Base-by-base conservation (phyloP, 2,797 vertebrate genomes). In the Rhinichthys osculus region DNA sequence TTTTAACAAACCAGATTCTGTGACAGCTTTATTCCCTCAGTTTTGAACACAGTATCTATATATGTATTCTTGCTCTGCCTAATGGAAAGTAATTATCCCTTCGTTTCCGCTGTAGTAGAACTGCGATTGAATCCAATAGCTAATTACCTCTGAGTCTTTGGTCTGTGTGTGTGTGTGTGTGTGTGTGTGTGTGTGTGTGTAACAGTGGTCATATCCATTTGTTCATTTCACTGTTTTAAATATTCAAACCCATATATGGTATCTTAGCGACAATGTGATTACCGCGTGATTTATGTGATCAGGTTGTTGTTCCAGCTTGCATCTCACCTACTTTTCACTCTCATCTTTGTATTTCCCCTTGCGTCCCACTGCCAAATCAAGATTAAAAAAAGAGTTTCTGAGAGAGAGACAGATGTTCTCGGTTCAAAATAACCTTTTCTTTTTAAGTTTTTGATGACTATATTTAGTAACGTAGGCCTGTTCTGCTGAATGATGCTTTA, bases 401-500 rank as follows among this genome's bases (percentile, higher is more conserved):
- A 57, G 30, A 84, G 47, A 38, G 40, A 72, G 27, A 44, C 47
- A 44, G 16, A 84, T 70, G 64, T 70, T 80, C 40, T 80, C 33
- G 0, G 38, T 85, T 73, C 8, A 64, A 64, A 85, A 73, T 59
- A 23, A 69, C 2, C 16, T 42, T 69, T 69, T n/a, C 7, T 54
- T 84, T 59, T 79, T 52, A 79, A 72, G 67, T 72, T 23, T 44
- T 33, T 70, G 21, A 27, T 82, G 73, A 70, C 83, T 85, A 80
- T 81, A 85, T 66, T 85, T 80, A 85, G 77, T 73, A 78, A 84
- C 62, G 40, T 42, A 16, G 21, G 69, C 30, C 42, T 74, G 40
- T 38, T 50, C 50, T 59, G 7, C 27, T 62, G 35, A 54, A 30
- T 71, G n/a, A 70, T 71, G 44, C 44, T 47, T 59, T 71, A 23